Conservation (phyloP, 1,140 invertebrate species). For the Kradibia gibbosae region DNA sequence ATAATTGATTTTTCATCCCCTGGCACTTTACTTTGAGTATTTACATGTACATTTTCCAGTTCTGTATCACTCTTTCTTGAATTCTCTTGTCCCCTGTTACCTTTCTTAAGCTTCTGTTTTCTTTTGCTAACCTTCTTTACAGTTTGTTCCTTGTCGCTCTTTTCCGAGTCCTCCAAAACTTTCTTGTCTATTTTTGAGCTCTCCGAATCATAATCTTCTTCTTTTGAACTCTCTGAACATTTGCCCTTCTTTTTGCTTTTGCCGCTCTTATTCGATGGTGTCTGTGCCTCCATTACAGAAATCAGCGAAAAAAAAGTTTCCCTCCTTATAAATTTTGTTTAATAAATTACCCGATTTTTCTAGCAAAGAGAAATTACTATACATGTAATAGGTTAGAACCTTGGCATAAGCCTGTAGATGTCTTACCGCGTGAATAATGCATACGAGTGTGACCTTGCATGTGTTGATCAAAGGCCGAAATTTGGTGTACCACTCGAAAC, state of each 20-base stretch:
- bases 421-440: neutral
- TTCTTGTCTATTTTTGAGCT: constrained; percentile 26
- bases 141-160: constrained; percentile 29
- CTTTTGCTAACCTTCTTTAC: constrained; percentile 20
- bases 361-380: neutral
- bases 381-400: neutral
- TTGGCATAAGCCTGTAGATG: neutral
- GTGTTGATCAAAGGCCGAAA: too few relatives aligned
- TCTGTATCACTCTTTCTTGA: constrained; percentile 31
- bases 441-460: neutral
- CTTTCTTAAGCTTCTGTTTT: constrained; percentile 36
- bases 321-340: neutral
- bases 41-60: constrained; percentile 2
- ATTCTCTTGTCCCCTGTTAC: constrained; percentile 4
- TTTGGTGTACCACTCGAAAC: too few relatives aligned
- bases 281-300: constrained; percentile 32
- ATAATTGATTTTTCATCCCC: neutral
- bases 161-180: constrained; percentile 27
- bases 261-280: neutral
- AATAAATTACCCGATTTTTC: neutral
- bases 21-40: constrained; percentile 2
- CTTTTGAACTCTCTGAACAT: constrained; percentile 12
- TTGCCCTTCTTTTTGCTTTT: constrained; percentile 30
- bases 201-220: constrained; percentile 39
- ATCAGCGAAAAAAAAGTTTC: neutral